Percentiles rank a stretch among this genome's conserved stretches.
phyloP scores from a whole-genome alignment of 37 sponge, comb jelly and placozoan species.

The Beroe forskalii region DNA sequence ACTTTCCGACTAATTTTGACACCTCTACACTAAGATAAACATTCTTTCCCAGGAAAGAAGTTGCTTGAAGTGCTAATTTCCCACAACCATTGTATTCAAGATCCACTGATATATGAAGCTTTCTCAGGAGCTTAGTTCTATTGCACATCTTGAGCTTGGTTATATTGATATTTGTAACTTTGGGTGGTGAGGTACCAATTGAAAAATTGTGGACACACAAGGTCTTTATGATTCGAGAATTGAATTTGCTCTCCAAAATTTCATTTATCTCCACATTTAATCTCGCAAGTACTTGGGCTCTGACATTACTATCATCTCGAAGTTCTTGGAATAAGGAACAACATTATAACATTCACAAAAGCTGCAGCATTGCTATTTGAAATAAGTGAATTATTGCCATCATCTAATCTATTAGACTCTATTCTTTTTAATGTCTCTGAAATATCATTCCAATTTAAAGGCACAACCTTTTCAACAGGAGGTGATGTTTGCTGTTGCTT shows the following conservation, averaged over 20 bases:
- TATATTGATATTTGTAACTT: not conserved
- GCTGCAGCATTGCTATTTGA: not conserved
- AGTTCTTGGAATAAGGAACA: constrained; percentile 64
- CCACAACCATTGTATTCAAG: constrained; percentile 43
- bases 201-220: constrained; percentile 14
- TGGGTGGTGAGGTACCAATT: constrained; percentile 25
- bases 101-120: constrained; percentile 27
- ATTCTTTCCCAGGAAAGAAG: constrained; percentile 15
- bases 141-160: constrained; percentile 18
- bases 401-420: not conserved
- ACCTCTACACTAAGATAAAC: constrained; percentile 26
- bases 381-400: not conserved
- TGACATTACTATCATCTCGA: not conserved
- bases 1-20: not conserved
- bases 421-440: not conserved
- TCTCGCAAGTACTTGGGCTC: constrained; percentile 12
- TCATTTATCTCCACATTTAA: constrained; percentile 18
- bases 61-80: constrained; percentile 40
- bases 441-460: not conserved
- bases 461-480: not conserved
- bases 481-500: not conserved
- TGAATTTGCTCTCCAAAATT: not conserved
- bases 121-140: constrained; percentile 15
- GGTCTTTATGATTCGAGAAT: constrained; percentile 29
- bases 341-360: constrained; percentile 7